Evolutionary conservation across 2,113 vertebrate genomes (phyloP), one percentile per base, ranked within the genome.

Genomic region (Corythaixoides concolor): DNA sequence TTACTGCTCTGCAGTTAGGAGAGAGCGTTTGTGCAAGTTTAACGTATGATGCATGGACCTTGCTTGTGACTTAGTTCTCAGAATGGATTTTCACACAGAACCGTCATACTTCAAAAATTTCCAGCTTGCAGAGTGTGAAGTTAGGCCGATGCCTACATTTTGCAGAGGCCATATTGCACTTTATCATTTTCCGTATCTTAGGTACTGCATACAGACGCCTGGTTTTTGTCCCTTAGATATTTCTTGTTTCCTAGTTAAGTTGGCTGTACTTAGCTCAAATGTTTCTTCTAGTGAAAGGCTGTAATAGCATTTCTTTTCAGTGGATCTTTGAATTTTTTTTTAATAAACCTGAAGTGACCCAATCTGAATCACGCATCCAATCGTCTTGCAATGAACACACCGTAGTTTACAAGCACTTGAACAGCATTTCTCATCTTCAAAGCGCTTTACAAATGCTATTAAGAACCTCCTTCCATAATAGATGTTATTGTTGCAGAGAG

Each of bases 301-400:
- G 37, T 45, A 59, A 67, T 32, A 89, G 32, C 20, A 47, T 82
- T 87, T 87, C 33, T 41, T 77, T 76, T 49, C 52, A 85, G 67
- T 50, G 39, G n/a, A 52, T 60, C 30, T 90, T 87, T 47, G 84
- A 58, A 28, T 53, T 59, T 72, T 58, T 90, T 88, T 95, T 90
- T 81, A 88, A 90, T 27, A 91, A 78, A 24, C 58, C 53, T 92
- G 86, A 70, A 43, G 24, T 76, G 55, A 50, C 12, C 15, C 83
- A 94, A 93, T 81, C 55, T 87, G 84, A 89, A 88, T 89, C 20
- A 33, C 30, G 33, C 55, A 93, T 79, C 72, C 94, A 74, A 90
- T 86, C 9, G 52, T 56, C 55, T 66, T 93, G 55, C 55, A 90
- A 17, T 3, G 10, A 90, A 89, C 47, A 23, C 55, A 75, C n/a